phyloP scores from a whole-genome alignment of 1,140 invertebrate species.

The Vanessa atalanta region DNA sequence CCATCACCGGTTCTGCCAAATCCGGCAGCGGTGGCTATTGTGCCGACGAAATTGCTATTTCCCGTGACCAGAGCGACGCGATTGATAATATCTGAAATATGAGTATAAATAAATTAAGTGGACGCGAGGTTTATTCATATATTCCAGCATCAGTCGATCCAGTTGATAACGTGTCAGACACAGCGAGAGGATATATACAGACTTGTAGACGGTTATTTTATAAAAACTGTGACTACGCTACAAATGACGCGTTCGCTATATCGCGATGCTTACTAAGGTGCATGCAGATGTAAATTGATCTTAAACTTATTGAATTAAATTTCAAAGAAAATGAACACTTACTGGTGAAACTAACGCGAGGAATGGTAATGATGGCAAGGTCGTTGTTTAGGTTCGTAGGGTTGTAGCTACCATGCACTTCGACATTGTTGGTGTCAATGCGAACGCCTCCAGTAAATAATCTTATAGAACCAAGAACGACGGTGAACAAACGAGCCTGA shows the following conservation, averaged over 20 bases:
- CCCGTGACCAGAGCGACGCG: neutral
- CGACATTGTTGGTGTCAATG: neutral
- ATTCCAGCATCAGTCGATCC: no score
- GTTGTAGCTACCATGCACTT: neutral
- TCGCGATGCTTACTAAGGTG: no score
- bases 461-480: slow-evolving; percentile 12
- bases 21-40: neutral
- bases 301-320: neutral
- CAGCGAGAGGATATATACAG: no score
- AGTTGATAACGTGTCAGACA: no score
- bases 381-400: neutral
- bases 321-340: neutral
- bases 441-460: slow-evolving; percentile 5
- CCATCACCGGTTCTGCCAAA: slow-evolving; percentile 7
- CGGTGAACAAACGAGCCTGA: slow-evolving; percentile 9
- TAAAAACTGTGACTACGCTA: no score
- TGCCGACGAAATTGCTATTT: neutral
- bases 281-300: no score
- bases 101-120: neutral
- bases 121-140: no score
- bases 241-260: no score
- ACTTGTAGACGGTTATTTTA: no score
- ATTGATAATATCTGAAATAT: neutral
- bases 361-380: slow-evolving; percentile 4
- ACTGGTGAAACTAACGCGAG: neutral